These are phyloP conservation scores for Ophion ventricosus DNA, from an alignment of 2,888 invertebrate species.

Conservation along the genomic window DNA sequence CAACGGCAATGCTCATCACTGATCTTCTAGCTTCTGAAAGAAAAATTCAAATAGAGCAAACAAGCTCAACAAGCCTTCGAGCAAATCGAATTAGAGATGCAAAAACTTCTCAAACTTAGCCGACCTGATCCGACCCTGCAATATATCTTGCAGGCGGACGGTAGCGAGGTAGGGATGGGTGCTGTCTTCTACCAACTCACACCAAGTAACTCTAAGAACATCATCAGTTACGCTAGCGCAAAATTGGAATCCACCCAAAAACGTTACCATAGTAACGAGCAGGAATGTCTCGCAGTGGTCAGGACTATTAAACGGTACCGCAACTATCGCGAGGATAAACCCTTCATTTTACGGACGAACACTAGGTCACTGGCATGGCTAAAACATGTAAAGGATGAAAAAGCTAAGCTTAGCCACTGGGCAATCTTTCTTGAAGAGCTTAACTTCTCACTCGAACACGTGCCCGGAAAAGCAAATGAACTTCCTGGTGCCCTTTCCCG, in stretches of 20 bases:
- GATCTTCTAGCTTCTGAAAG: neutral
- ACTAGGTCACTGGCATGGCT: slow-evolving; percentile 33
- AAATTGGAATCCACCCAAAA: slow-evolving; percentile 34
- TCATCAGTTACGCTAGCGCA: slow-evolving; percentile 62
- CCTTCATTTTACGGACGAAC: slow-evolving; percentile 35
- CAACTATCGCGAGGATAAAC: slow-evolving; percentile 35
- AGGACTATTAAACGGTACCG: slow-evolving; percentile 46
- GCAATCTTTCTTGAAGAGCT: slow-evolving; percentile 41
- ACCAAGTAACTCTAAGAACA: neutral
- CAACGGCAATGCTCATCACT: neutral
- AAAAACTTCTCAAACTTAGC: neutral
- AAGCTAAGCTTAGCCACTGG: slow-evolving; percentile 39
- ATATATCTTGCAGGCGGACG: neutral
- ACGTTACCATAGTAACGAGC: slow-evolving; percentile 46
- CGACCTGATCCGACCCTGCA: neutral
- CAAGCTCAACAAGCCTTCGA: neutral
- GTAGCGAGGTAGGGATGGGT: slow-evolving; percentile 10
- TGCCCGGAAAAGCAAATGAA: neutral
- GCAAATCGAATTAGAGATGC: neutral
- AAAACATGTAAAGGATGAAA: neutral
- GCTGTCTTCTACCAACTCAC: slow-evolving; percentile 6
- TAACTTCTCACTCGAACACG: slow-evolving; percentile 46
- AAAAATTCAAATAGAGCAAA: neutral
- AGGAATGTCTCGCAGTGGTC: slow-evolving; percentile 24
- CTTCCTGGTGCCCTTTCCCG: neutral